Percentiles rank a stretch among this genome's conserved stretches.
These are phyloP conservation scores for Brachionus rubens DNA, from an alignment of 1,140 invertebrate genomes.

Conservation along the genomic window DNA sequence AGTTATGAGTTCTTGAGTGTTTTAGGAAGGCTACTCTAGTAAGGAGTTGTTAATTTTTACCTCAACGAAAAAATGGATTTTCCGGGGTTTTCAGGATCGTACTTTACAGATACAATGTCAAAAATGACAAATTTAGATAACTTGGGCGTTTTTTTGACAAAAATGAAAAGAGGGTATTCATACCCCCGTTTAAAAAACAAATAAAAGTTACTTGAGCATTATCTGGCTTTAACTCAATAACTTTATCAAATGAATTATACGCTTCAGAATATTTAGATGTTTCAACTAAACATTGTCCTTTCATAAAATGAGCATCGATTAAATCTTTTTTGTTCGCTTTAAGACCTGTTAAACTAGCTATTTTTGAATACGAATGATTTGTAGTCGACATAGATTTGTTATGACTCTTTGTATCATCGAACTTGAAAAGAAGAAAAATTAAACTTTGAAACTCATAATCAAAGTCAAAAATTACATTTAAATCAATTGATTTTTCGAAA, in stretches of 20 bases:
- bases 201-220: conserved; percentile 55
- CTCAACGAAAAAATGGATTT: too few relatives aligned
- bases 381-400: background rate
- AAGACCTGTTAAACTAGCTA: conserved; percentile 39
- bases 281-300: conserved; percentile 58
- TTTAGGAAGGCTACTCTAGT: too few relatives aligned
- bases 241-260: conserved; percentile 55
- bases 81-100: too few relatives aligned
- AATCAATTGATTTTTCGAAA: conserved; percentile 52
- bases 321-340: conserved; percentile 49
- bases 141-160: too few relatives aligned
- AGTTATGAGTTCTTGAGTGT: too few relatives aligned
- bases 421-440: conserved; percentile 34
- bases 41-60: too few relatives aligned
- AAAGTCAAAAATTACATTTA: conserved; percentile 4
- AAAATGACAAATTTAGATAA: too few relatives aligned
- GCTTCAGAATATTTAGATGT: conserved; percentile 52
- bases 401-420: conserved; percentile 31
- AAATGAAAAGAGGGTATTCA: too few relatives aligned
- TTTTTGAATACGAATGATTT: conserved; percentile 47
- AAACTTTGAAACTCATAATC: background rate
- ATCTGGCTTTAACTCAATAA: conserved; percentile 55
- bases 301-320: conserved; percentile 56
- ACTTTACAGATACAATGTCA: too few relatives aligned
- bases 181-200: too few relatives aligned